A percentile compares a stretch with the other conserved stretches of the same genome.
These are phyloP conservation scores for Pollenia amentaria DNA, from an alignment of 2,888 invertebrate species.

Conservation along the genomic window DNA sequence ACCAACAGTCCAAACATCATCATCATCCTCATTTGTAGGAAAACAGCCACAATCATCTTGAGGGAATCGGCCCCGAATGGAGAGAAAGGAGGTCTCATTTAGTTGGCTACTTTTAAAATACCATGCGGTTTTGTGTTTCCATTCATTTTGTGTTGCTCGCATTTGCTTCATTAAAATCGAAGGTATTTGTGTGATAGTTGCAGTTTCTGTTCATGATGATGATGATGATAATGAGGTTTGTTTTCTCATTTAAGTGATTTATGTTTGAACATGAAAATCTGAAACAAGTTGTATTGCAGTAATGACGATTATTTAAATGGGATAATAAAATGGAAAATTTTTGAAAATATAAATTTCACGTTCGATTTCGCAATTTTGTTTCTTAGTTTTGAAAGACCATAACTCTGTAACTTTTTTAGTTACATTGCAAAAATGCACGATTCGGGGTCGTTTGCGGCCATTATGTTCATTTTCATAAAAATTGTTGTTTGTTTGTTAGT, in stretches of 20 bases:
- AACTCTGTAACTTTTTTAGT: too few species aligned
- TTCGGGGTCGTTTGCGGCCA: too few species aligned
- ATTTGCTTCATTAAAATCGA: not conserved
- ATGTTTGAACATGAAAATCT: constrained; percentile 44
- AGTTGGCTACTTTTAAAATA: constrained; percentile 10
- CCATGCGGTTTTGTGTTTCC: not conserved
- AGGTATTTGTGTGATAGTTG: constrained; percentile 10
- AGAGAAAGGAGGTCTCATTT: not conserved
- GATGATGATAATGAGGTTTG: constrained; percentile 2
- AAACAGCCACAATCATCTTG: constrained; percentile 7
- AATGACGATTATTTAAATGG: constrained; percentile 54
- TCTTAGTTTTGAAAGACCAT: too few species aligned
- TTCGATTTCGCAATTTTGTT: too few species aligned
- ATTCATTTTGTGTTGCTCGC: constrained; percentile 6
- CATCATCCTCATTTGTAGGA: not conserved
- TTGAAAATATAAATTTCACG: not conserved
- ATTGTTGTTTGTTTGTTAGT: too few species aligned
- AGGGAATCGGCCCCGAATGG: not conserved
- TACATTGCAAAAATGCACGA: too few species aligned
- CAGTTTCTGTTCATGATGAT: not conserved
- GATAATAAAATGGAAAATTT: constrained; percentile 11
- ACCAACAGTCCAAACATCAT: not conserved
- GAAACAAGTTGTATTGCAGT: constrained; percentile 52
- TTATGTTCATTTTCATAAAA: too few species aligned
- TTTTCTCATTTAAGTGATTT: constrained; percentile 37